Base-by-base conservation (phyloP, 92 coral and sea anemone genomes). In the Heteractis magnifica region DNA sequence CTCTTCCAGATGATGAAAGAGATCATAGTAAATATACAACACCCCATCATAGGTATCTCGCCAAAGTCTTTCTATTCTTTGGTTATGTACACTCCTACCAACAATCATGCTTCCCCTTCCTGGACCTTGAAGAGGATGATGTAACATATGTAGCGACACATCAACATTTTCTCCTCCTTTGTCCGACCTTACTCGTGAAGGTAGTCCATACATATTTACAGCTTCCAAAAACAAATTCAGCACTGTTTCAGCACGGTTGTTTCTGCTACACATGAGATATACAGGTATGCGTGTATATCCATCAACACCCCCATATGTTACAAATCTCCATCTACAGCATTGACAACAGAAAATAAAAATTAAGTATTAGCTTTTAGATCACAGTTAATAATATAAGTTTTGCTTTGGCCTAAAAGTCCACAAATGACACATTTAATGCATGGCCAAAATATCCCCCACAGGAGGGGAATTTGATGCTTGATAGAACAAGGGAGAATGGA, bases 31-130 rank as follows among this genome's bases (percentile, higher is more conserved):
- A 79, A 89, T 85, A 83, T 75, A 89, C 65, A 85, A 77, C 60
- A 85, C 92, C 23, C 86, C 89, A 65, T 89, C 83, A 77, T 80
- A 89, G 71, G 85, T 81, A 68, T 88, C 91, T 49, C 88, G 88
- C 91, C 91, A 88, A 48, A 88, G 84, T 84, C 91, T 83, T 79
- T 88, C 91, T 51, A 88, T 80, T 18, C 16, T 52, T 21, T 60
- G 16, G 68, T 60, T 11, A 18, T 60, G 68, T 60, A 18, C 6
- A 60, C 68, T 11, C 68, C 20, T 18, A 60, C 79, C 86, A 8
- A 49, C 44, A 34, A 82, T 72, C 79, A 72, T 72, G 86, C 72
- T 82, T 9, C 85, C 85, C 7, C 85, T 49, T 23, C 59, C 26
- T 81, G 62, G 85, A 16, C 85, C 85, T 13, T 78, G 21, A n/a